Conservation (phyloP, 2,888 invertebrate species). For the Acleris cristana region DNA sequence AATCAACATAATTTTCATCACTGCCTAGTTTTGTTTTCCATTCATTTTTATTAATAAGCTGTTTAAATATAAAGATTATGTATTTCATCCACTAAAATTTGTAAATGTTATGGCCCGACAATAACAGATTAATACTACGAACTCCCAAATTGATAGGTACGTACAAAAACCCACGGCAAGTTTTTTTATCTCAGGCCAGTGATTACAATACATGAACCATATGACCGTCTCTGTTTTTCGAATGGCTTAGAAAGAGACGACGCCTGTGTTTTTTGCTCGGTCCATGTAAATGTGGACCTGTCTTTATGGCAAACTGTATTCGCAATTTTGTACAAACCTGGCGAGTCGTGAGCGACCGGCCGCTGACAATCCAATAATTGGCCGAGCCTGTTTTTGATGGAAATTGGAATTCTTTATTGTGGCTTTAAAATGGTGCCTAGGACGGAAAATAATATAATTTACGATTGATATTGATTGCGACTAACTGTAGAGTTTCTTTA, state of each 20-base stretch:
- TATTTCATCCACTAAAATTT: too few species aligned
- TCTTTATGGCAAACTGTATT: neutral
- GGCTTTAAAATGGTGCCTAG: slow-evolving; percentile 36
- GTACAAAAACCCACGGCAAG: slow-evolving; percentile 1
- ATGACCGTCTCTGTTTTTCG: slow-evolving; percentile 4
- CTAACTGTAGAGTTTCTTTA: too few species aligned
- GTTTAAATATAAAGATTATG: too few species aligned
- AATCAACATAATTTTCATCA: neutral
- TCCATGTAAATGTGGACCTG: neutral
- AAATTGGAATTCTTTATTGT: slow-evolving; percentile 36
- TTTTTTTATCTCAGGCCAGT: slow-evolving; percentile 7
- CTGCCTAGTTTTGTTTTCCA: too few species aligned
- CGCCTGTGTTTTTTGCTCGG: neutral
- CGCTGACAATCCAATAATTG: slow-evolving; percentile 36
- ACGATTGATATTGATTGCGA: too few species aligned
- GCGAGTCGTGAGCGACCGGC: neutral
- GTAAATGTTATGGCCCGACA: too few species aligned
- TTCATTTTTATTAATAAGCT: too few species aligned
- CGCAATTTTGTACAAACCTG: neutral
- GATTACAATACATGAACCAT: slow-evolving; percentile 3
- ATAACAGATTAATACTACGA: neutral
- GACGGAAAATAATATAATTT: too few species aligned
- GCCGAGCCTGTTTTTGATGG: slow-evolving; percentile 22
- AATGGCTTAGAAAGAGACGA: slow-evolving; percentile 14
- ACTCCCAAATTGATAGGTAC: neutral